Conservation (phyloP, 1,140 invertebrate genomes). For the Solenopsis fugax region DNA sequence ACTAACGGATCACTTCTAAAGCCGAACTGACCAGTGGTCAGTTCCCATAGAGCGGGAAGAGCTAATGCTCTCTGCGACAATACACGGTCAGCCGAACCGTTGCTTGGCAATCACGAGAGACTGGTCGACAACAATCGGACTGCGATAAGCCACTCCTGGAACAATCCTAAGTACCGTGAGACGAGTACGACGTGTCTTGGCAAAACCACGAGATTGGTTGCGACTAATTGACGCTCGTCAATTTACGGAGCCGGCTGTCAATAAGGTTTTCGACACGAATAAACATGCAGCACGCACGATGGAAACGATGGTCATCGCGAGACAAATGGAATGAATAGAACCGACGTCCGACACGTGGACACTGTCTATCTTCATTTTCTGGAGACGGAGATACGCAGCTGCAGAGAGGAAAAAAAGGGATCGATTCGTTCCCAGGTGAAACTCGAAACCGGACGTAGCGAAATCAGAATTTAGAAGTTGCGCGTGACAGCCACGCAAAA, state of each 20-base stretch:
- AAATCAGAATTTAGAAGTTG: constrained; percentile 19
- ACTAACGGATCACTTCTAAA: constrained; percentile 65
- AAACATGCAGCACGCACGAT: constrained; percentile 11
- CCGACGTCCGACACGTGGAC: constrained; percentile 73
- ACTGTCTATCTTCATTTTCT: constrained; percentile 80
- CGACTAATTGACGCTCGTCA: constrained; percentile 77
- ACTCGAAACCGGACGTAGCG: constrained; percentile 62
- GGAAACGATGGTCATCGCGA: constrained; percentile 54
- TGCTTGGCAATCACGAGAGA: constrained; percentile 70
- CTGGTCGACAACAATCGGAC: constrained; percentile 65
- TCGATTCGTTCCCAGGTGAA: constrained; percentile 75
- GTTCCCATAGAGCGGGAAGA: constrained; percentile 76
- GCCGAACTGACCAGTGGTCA: constrained; percentile 78
- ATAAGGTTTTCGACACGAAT: constrained; percentile 54
- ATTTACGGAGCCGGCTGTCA: constrained; percentile 63
- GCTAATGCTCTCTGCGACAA: constrained; percentile 55
- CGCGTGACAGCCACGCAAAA: background rate
- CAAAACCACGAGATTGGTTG: constrained; percentile 68
- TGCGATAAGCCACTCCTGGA: constrained; percentile 72
- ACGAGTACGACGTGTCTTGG: constrained; percentile 71
- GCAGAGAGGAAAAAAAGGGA: constrained; percentile 42
- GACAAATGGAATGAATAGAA: constrained; percentile 17
- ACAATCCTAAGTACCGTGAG: constrained; percentile 81
- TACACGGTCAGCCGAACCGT: constrained; percentile 37
- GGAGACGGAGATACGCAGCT: constrained; percentile 59